These are phyloP conservation scores for Forbesichthys papilliferus DNA, from an alignment of 2,113 vertebrate species.

Conservation along the genomic window DNA sequence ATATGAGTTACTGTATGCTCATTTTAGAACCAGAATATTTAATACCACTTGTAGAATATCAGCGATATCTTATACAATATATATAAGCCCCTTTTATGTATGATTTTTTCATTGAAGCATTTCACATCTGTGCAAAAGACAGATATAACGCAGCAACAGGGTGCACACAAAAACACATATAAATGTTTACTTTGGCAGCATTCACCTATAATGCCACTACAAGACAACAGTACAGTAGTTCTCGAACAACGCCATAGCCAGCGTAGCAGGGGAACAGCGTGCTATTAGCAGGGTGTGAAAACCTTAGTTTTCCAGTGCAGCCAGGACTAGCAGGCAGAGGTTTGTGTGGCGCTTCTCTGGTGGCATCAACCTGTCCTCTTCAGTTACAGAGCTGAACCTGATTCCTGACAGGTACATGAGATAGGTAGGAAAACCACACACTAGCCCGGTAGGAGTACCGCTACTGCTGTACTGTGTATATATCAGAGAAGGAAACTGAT, in stretches of 20 bases:
- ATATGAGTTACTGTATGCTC: too few relatives aligned
- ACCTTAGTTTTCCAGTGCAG: not conserved
- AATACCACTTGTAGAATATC: not conserved
- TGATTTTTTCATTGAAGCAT: not conserved
- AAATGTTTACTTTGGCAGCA: not conserved
- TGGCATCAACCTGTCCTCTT: not conserved
- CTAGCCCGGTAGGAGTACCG: not conserved
- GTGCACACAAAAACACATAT: not conserved
- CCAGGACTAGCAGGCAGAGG: not conserved
- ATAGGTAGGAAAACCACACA: not conserved
- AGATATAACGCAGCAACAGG: not conserved
- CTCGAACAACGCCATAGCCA: too few relatives aligned
- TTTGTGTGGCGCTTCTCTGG: not conserved
- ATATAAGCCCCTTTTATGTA: not conserved
- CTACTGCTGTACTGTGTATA: not conserved
- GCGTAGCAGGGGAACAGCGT: too few relatives aligned
- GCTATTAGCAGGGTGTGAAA: not conserved
- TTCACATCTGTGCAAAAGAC: not conserved
- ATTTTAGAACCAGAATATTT: too few relatives aligned
- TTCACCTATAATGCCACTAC: not conserved
- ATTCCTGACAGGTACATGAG: not conserved
- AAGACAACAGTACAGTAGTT: too few relatives aligned
- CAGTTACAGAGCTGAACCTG: not conserved
- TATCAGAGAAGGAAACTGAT: not conserved
- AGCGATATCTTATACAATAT: not conserved